Evolutionary conservation across 1,140 invertebrate genomes (phyloP).

Genomic region (Trichogramma pretiosum): DNA sequence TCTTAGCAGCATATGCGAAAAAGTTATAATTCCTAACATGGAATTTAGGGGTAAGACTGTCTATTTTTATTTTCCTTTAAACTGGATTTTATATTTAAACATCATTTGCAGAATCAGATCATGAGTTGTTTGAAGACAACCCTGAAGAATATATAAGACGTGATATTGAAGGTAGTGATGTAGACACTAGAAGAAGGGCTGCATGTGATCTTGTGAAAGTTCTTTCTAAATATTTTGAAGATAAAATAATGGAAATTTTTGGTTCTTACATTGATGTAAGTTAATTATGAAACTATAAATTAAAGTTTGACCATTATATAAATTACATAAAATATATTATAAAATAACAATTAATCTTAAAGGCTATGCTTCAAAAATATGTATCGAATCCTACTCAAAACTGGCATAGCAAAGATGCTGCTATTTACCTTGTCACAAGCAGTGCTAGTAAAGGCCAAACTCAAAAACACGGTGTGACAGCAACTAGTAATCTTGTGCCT

Average conservation of each 20-base stretch:
- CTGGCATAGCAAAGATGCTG: conserved; percentile 93
- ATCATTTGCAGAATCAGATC: conserved; percentile 65
- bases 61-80: not conserved
- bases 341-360: conserved; percentile 19
- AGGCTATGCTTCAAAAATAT: conserved; percentile 77
- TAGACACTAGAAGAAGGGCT: conserved; percentile 87
- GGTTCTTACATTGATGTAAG: conserved; percentile 69
- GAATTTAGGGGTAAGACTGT: conserved; percentile 71
- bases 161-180: conserved; percentile 97
- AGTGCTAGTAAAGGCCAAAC: conserved; percentile 87
- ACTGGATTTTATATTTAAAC: not conserved
- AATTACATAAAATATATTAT: conserved; percentile 8
- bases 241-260: conserved; percentile 86
- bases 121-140: conserved; percentile 95
- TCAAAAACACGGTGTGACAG: conserved; percentile 81
- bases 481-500: conserved; percentile 81
- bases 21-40: conserved; percentile 97
- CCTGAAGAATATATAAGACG: conserved; percentile 95
- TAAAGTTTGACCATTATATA: conserved; percentile 15
- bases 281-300: not conserved
- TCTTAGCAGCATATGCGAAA: conserved; percentile 88
- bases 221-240: conserved; percentile 80
- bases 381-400: conserved; percentile 61
- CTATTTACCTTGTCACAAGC: conserved; percentile 91
- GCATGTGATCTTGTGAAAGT: conserved; percentile 94